Evolutionary conservation across 2,113 vertebrate genomes (phyloP).

Genomic region (Gasterosteus nipponicus): DNA sequence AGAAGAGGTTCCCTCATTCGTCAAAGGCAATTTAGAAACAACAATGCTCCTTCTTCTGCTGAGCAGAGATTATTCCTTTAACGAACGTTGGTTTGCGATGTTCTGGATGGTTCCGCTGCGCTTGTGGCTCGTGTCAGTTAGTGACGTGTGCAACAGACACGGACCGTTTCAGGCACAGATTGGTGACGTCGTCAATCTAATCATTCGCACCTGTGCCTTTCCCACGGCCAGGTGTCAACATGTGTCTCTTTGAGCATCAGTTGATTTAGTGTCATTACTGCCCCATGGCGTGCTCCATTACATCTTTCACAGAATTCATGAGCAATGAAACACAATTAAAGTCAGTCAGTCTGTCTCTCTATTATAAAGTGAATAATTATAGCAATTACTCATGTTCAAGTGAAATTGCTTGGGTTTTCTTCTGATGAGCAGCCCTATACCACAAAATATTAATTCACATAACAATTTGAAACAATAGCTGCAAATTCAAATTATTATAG

Average conservation of each 20-base stretch:
- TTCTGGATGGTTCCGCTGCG: neutral
- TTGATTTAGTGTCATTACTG: slow-evolving; percentile 12
- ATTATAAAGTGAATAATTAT: neutral
- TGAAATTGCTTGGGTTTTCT: neutral
- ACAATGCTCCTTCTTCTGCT: neutral
- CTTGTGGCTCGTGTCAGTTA: neutral
- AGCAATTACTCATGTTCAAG: neutral
- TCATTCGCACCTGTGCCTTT: neutral
- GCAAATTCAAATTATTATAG: neutral
- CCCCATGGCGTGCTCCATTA: slow-evolving; percentile 27
- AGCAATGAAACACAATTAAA: neutral
- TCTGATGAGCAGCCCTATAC: neutral
- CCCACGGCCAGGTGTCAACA: neutral
- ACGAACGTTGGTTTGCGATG: neutral
- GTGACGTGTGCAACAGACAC: too few relatives aligned
- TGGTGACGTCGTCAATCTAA: neutral
- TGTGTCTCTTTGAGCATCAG: neutral
- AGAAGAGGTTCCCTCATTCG: too few relatives aligned
- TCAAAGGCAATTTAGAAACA: neutral
- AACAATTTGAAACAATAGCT: neutral
- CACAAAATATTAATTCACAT: neutral
- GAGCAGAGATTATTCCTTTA: neutral
- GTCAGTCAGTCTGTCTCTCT: neutral
- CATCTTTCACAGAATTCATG: neutral
- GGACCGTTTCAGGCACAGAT: too few relatives aligned